Conservation (phyloP, 2,888 invertebrate genomes). For the Atherix ibis region DNA sequence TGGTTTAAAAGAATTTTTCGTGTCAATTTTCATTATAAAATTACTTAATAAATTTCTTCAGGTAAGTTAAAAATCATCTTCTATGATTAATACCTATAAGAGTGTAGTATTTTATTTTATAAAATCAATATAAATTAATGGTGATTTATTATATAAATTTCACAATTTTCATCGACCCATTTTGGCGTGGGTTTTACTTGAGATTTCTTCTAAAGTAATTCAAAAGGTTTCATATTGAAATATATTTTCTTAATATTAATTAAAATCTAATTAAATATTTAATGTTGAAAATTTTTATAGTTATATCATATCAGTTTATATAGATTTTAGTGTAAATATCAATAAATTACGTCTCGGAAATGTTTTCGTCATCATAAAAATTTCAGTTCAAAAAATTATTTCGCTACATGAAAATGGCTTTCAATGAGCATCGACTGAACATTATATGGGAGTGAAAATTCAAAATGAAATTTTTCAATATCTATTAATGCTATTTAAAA, state of each 20-base stretch:
- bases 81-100: conserved; percentile 18
- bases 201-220: conserved; percentile 9
- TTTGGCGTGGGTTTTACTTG: conserved; percentile 17
- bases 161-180: conserved; percentile 21
- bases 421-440: conserved; percentile 11
- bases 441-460: conserved; percentile 9
- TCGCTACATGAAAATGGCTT: conserved; percentile 12
- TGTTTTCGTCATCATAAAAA: conserved; percentile 13
- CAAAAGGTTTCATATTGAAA: conserved; percentile 8
- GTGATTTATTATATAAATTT: conserved; percentile 26
- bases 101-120: conserved; percentile 16
- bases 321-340: background rate
- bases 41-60: conserved; percentile 21
- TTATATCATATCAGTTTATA: conserved; percentile 2
- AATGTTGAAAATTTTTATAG: conserved; percentile 5
- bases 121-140: conserved; percentile 15
- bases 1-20: conserved; percentile 12
- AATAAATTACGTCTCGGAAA: conserved; percentile 10
- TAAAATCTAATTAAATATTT: conserved; percentile 2
- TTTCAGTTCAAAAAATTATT: conserved; percentile 6
- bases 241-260: too few relatives aligned
- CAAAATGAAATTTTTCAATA: conserved; percentile 8
- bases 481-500: conserved; percentile 6
- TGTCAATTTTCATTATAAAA: conserved; percentile 19
- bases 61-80: conserved; percentile 23